Base-by-base conservation (phyloP, 2,797 vertebrate species). In the Aldrovandia affinis region DNA sequence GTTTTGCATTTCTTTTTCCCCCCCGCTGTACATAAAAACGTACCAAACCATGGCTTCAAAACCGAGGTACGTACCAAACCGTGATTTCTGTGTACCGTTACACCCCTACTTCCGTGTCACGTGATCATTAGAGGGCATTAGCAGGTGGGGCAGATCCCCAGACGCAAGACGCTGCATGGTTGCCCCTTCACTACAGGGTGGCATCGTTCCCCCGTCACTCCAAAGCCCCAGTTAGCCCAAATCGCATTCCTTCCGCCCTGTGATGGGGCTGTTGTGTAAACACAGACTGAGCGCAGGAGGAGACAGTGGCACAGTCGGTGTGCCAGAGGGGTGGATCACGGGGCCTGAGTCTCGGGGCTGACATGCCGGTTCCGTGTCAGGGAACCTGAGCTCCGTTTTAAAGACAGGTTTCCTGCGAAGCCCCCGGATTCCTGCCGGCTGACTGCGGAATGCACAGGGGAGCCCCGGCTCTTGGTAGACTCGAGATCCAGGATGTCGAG, bases 401-500 rank as follows among this genome's bases (percentile, higher is more conserved):
- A 59, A 82, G 28, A 87, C 80, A 85, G 81, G 83, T 83, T 83
- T 15, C n/a, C n/a, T 78, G 44, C 81, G 54, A 54, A 44, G 63
- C 83, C 85, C 42, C 54, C 70, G 52, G 81, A n/a, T n/a, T 85
- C 81, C 75, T 50, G 30, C 52, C 65, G 79, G 77, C 73, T 82
- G 68, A 80, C 55, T 84, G 80, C 68, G 81, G 82, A 88, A 87
- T 82, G 86, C 70, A 70, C 78, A 25, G 33, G 39, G 78, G 30
- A 47, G 73, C 47, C 47, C 47, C 52, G 36, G 85, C 70, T 44
- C 9, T 33, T 83, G 86, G 87, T 61, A 88, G 84, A 85, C 84
- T 89, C 78, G 84, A 33, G 81, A 88, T 84, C 78, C 78, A 61
- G 57, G 65, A 87, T 70, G 33, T 47, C 28, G 57, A 84, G 78